These are phyloP conservation scores for Trilocha varians DNA, from an alignment of 2,888 invertebrate genomes.

Conservation along the genomic window DNA sequence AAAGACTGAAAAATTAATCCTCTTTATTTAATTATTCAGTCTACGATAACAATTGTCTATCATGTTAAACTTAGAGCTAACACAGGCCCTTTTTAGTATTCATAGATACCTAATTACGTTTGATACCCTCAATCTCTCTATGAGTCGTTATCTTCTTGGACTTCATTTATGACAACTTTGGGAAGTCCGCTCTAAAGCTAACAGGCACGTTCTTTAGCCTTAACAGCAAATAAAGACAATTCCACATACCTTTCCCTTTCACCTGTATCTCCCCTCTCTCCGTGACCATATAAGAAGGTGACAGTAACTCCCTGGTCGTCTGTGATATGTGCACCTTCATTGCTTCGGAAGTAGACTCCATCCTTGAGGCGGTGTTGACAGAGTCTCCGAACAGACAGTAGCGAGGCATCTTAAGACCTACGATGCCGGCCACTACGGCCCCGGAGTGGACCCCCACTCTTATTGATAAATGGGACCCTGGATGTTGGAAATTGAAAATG, in stretches of 20 bases:
- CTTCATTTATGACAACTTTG: too few relatives aligned
- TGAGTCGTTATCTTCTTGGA: too few relatives aligned
- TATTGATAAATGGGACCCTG: slow-evolving; percentile 86
- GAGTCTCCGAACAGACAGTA: slow-evolving; percentile 93
- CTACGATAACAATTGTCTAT: too few relatives aligned
- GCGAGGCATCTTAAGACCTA: slow-evolving; percentile 93
- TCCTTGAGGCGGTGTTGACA: slow-evolving; percentile 91
- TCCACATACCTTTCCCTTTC: slow-evolving; percentile 85
- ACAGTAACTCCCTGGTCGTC: slow-evolving; percentile 84
- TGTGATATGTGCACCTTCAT: slow-evolving; percentile 97
- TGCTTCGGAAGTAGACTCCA: slow-evolving; percentile 94
- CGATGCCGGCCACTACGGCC: slow-evolving; percentile 93
- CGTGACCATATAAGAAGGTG: slow-evolving; percentile 80
- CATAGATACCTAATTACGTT: too few relatives aligned
- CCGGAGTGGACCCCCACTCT: slow-evolving; percentile 93
- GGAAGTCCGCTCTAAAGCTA: too few relatives aligned
- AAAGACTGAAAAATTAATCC: too few relatives aligned
- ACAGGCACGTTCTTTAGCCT: slow-evolving; percentile 4
- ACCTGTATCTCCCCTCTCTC: slow-evolving; percentile 90
- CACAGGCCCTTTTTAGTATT: too few relatives aligned
- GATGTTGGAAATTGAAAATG: slow-evolving; percentile 10
- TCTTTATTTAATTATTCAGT: too few relatives aligned
- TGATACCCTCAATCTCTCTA: too few relatives aligned
- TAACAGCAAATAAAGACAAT: neutral
- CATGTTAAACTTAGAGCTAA: too few relatives aligned